A percentile compares a stretch with the other conserved stretches of the same genome.
phyloP scores from a whole-genome alignment of 2,113 vertebrate species.

The Thermophis baileyi region DNA sequence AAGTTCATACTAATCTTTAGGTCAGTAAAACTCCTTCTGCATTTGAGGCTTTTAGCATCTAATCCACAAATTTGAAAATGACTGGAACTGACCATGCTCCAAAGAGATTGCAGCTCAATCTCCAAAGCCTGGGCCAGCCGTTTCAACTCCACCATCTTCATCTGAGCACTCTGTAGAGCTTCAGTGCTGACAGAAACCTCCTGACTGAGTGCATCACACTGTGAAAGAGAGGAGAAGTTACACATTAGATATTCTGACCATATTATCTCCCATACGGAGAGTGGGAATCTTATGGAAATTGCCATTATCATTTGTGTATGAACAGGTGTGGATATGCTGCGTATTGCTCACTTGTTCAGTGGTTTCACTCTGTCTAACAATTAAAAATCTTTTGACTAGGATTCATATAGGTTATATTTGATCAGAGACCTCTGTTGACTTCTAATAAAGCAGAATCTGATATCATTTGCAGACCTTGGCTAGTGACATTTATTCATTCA shows the following conservation, averaged over 20 bases:
- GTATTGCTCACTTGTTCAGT: not conserved
- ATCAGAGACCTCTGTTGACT: not conserved
- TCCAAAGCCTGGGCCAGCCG: conserved; percentile 77
- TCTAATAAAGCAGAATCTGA: not conserved
- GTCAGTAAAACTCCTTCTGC: not conserved
- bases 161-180: conserved; percentile 72
- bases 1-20: not conserved
- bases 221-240: conserved; percentile 4
- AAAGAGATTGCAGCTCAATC: conserved; percentile 79
- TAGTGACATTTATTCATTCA: not conserved
- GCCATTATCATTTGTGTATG: not conserved
- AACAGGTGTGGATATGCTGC: not conserved
- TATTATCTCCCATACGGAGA: not conserved
- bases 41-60: not conserved
- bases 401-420: not conserved
- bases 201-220: conserved; percentile 67
- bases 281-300: not conserved
- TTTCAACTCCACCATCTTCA: conserved; percentile 73
- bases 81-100: conserved; percentile 75
- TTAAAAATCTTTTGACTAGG: not conserved
- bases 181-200: conserved; percentile 72
- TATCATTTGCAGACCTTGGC: not conserved
- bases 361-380: not conserved
- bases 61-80: not conserved
- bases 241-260: not conserved